These are phyloP conservation scores for Drosophila subquinaria DNA, from an alignment of 2,888 invertebrate genomes.

Conservation along the genomic window DNA sequence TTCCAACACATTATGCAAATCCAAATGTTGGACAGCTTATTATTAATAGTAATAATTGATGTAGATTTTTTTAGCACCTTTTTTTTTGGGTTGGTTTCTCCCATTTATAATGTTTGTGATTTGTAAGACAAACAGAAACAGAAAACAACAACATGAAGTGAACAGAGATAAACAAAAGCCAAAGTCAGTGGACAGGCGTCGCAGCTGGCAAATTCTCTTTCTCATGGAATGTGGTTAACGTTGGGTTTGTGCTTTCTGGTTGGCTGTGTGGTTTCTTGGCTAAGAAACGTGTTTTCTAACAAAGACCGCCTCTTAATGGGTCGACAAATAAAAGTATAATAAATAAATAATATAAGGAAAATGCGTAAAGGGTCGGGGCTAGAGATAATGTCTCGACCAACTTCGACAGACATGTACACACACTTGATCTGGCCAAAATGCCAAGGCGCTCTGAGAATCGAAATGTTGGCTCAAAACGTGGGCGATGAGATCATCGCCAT, in stretches of 20 bases:
- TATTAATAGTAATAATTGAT: conserved; percentile 78
- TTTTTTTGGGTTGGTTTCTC: conserved; percentile 58
- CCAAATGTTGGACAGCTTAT: conserved; percentile 57
- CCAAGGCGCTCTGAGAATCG: conserved; percentile 46
- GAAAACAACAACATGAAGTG: conserved; percentile 12
- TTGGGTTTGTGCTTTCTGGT: conserved; percentile 15
- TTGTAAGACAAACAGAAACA: conserved; percentile 72
- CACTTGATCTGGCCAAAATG: conserved; percentile 61
- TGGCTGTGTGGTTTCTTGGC: conserved; percentile 15
- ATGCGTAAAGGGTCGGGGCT: conserved; percentile 72
- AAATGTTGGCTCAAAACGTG: conserved; percentile 54
- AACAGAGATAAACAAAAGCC: conserved; percentile 26
- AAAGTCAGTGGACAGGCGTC: conserved; percentile 27
- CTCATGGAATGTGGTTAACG: conserved; percentile 64
- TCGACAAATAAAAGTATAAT: conserved; percentile 76
- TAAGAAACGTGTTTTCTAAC: conserved; percentile 74
- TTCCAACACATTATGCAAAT: conserved; percentile 53
- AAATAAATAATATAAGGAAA: conserved; percentile 80
- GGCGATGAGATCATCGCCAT: conserved; percentile 81
- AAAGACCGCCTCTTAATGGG: conserved; percentile 71
- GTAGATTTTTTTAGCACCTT: conserved; percentile 71
- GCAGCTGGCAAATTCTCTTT: conserved; percentile 73
- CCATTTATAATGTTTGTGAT: conserved; percentile 76
- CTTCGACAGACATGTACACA: conserved; percentile 14
- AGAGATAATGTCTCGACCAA: conserved; percentile 15